These are phyloP conservation scores for Dioctria rufipes DNA, from an alignment of 2,888 invertebrate genomes.

Conservation along the genomic window DNA sequence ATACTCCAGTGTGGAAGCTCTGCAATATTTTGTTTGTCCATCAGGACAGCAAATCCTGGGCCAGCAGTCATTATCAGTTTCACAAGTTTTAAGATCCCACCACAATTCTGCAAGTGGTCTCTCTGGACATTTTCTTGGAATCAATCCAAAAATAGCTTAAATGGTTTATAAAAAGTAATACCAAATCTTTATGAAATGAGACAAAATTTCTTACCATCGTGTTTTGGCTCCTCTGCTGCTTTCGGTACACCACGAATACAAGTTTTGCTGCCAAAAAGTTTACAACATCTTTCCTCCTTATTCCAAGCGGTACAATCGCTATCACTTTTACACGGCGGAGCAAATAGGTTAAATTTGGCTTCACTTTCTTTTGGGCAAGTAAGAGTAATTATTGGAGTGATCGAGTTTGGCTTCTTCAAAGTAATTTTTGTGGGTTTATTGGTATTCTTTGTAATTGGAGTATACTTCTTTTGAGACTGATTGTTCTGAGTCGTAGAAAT, in stretches of 20 bases:
- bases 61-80: constrained; percentile 80
- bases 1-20: constrained; percentile 79
- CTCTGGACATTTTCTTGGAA: constrained; percentile 80
- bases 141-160: constrained; percentile 79
- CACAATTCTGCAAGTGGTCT: constrained; percentile 80
- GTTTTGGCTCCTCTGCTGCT: constrained; percentile 71
- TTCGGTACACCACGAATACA: constrained; percentile 77
- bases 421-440: constrained; percentile 70
- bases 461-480: constrained; percentile 67
- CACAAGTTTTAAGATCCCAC: constrained; percentile 80
- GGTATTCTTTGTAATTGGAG: constrained; percentile 68
- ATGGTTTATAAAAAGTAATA: constrained; percentile 53
- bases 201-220: constrained; percentile 64
- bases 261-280: constrained; percentile 72
- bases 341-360: constrained; percentile 70
- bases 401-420: constrained; percentile 71
- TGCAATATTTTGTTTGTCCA: constrained; percentile 78
- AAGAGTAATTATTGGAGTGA: constrained; percentile 68
- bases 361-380: constrained; percentile 72
- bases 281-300: constrained; percentile 69
- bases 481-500: constrained; percentile 32
- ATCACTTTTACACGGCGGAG: constrained; percentile 68
- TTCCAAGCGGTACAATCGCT: constrained; percentile 68
- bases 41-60: constrained; percentile 85
- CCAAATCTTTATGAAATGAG: not conserved